Base-by-base conservation (phyloP, 2,113 vertebrate species). In the Silurus glanis region DNA sequence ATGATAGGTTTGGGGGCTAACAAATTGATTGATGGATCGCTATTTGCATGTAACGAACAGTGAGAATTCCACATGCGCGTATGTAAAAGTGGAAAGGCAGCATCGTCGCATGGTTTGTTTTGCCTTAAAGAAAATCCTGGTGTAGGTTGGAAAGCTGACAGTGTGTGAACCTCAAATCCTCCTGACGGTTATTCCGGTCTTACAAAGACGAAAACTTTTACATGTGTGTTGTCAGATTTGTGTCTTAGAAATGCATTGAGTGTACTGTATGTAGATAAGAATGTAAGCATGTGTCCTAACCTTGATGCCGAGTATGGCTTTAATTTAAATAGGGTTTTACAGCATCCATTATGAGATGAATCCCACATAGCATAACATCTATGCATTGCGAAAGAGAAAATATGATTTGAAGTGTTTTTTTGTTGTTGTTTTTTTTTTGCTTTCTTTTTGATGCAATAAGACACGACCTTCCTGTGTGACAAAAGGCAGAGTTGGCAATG, bases 11-110 rank as follows among this genome's bases (percentile, higher is more conserved):
- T 90, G 82, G 78, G 92, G 93, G 93, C 92, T 91, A 91, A 92
- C 92, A 93, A 94, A 93, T 93, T 94, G 93, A 95, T 94, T 94
- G 94, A 95, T 95, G 94, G 93, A 93, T 93, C 85, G 92, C 91
- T 94, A 94, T 95, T 95, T 94, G 94, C 94, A 94, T 94, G 93
- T 92, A 92, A 94, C 82, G 92, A 94, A 93, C 93, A 95, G 93
- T 92, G 91, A 91, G 90, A 92, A 64, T 21, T 69, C 72, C 67
- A 9, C 19, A 49, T 72, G 12, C 49, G 53, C 12, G 59, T 58
- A 37, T 69, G 7, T 80, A 37, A 61, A 61, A 5, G 16, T 49
- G 28, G 78, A 89, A 66, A 53, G 72, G 66, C 76, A 9, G 87
- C 71, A 90, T 91, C 89, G 92, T 92, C 92, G 93, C 92, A 91